Conservation (phyloP, 2,888 invertebrate species). For the Drosophila sordidapex region DNA sequence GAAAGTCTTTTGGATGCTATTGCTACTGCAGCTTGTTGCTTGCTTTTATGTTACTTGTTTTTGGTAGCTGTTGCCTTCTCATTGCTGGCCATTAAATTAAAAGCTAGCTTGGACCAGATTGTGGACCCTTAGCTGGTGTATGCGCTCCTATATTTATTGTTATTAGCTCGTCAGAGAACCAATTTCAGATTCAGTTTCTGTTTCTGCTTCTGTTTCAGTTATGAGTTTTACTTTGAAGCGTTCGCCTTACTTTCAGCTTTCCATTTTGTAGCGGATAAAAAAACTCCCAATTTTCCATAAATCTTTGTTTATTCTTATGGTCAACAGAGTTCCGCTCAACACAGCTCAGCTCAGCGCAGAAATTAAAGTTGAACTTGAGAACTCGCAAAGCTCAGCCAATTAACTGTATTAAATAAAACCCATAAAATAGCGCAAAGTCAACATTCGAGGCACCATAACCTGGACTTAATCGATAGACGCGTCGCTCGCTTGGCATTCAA, state of each 20-base stretch:
- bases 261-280: background rate
- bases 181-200: slow-evolving; percentile 16
- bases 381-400: slow-evolving; percentile 41
- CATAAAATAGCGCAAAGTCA: background rate
- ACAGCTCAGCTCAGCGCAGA: background rate
- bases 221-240: slow-evolving; percentile 1
- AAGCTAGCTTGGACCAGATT: slow-evolving; percentile 21
- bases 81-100: slow-evolving; percentile 27
- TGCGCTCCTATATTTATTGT: slow-evolving; percentile 44
- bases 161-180: slow-evolving; percentile 33
- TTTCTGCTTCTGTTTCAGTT: slow-evolving; percentile 4
- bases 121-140: slow-evolving; percentile 4
- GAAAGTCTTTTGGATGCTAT: background rate
- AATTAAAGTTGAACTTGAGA: slow-evolving; percentile 44
- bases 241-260: background rate
- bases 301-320: slow-evolving; percentile 31
- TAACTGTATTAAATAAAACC: slow-evolving; percentile 27
- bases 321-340: background rate
- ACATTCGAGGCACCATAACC: background rate
- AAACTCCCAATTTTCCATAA: slow-evolving; percentile 14
- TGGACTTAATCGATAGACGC: slow-evolving; percentile 23
- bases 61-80: slow-evolving; percentile 2
- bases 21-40: slow-evolving; percentile 8
- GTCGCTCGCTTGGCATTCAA: slow-evolving; percentile 19
- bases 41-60: slow-evolving; percentile 1